Evolutionary conservation across 1,140 invertebrate species (phyloP), one percentile per base, ranked within the genome.

Genomic region (Drosophila mojavensis): DNA sequence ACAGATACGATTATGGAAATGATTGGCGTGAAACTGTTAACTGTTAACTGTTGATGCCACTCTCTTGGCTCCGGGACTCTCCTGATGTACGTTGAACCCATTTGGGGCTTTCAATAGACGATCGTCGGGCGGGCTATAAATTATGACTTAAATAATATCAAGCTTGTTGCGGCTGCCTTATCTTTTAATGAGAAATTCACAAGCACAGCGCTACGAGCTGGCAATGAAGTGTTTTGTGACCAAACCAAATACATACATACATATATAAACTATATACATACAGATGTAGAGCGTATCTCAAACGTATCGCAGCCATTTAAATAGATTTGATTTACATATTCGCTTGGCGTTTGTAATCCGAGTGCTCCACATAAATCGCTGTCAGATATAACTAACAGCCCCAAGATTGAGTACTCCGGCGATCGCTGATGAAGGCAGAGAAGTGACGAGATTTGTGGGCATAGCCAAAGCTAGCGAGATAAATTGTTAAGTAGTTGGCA

Each of bases 71-170:
- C 41, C 0, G 41, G 4, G 17, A 56, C 10, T 56, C 33, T 33
- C 15, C 30, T 41, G 54, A 56, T 13, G 20, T n/a, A 36, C 24
- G 47, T 11, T 48, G 45, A 61, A 20, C 39, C 13, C 15, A 28
- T 36, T 66, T 47, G 13, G 17, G 3, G 20, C 47, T 33, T 53
- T 61, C 36, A 60, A 54, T 61, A 33, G 28, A 48, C 41, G 66
- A 69, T 62, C 33, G 30, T 43, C 26, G 39, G 24, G 24, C 6
- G 10, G 48, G 51, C 58, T 28, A 69, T 74, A 74, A 74, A 69
- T 74, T 74, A 69, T 74, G 58, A 74, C 63, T 69, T 50, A 63
- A 74, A 74, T 74, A 74, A 61, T 68, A 74, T 74, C 64, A 50
- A 54, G 56, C 70, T 73, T 69, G 58, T 69, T 50, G 58, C 62